Evolutionary conservation across 2,113 vertebrate species (phyloP).

Genomic region (Gambusia holbrooki): DNA sequence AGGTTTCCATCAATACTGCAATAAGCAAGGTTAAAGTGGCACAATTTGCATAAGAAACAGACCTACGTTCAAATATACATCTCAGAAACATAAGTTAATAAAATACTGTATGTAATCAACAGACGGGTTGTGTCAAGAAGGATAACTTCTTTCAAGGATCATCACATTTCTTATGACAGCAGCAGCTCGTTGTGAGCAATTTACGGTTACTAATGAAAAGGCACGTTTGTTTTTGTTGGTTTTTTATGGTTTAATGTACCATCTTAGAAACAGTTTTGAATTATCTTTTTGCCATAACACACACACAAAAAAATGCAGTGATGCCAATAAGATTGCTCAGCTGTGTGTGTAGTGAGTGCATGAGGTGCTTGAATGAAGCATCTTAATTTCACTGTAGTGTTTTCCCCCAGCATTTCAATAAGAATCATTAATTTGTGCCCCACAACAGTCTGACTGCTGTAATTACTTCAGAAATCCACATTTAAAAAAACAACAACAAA

Average conservation of each 20-base stretch:
- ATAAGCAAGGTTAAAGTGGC: neutral
- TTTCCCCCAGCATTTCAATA: neutral
- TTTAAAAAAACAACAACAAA: neutral
- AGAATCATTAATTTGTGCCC: neutral
- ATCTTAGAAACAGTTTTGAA: neutral
- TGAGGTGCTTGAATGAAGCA: neutral
- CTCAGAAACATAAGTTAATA: too few species aligned
- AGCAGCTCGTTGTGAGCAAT: too few species aligned
- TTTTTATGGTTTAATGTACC: neutral
- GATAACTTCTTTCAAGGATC: too few species aligned
- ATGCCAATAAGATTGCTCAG: slow-evolving; percentile 6
- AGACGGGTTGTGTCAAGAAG: too few species aligned
- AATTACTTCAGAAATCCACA: slow-evolving; percentile 19
- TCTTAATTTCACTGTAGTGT: slow-evolving; percentile 1
- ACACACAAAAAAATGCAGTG: neutral
- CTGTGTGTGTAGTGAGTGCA: neutral
- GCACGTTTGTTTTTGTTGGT: neutral
- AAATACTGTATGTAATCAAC: too few species aligned
- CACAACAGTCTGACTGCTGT: slow-evolving; percentile 1
- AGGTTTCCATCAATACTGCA: too few species aligned
- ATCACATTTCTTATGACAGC: too few species aligned
- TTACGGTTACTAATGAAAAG: too few species aligned
- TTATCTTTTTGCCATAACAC: neutral
- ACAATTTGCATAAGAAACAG: neutral
- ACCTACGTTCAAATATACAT: too few species aligned